Evolutionary conservation across 2,113 vertebrate genomes (phyloP).

Genomic region (Oreochromis aureus): DNA sequence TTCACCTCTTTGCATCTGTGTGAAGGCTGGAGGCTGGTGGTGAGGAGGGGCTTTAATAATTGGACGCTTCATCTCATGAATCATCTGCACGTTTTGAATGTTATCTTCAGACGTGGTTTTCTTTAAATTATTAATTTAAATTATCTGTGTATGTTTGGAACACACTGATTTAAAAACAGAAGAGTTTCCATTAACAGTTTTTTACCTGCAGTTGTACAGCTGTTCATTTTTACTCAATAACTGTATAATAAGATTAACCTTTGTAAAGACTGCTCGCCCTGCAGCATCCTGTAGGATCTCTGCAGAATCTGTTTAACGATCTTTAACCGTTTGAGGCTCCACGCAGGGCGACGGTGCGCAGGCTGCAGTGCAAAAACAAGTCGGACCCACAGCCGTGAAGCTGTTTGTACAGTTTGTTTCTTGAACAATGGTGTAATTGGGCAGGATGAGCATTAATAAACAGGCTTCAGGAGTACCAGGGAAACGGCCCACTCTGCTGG

Average conservation of each 20-base stretch:
- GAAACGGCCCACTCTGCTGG: neutral
- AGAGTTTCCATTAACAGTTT: neutral
- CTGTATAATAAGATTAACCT: neutral
- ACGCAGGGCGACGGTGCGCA: neutral
- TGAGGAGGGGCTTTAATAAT: neutral
- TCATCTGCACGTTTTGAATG: neutral
- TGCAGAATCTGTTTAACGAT: neutral
- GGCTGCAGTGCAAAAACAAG: neutral
- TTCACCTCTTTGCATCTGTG: neutral
- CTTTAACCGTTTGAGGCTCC: neutral
- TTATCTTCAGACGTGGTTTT: neutral
- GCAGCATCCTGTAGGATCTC: neutral
- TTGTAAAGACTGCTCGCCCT: neutral
- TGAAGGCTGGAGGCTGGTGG: neutral
- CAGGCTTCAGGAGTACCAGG: neutral
- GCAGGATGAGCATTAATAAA: neutral
- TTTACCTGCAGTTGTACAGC: neutral
- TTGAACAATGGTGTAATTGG: neutral
- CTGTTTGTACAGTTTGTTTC: neutral
- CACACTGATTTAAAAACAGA: neutral
- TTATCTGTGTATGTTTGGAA: accelerated
- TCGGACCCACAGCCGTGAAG: neutral
- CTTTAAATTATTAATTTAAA: neutral
- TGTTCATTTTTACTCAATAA: neutral
- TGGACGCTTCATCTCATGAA: neutral